Base-by-base conservation (phyloP, 2,888 invertebrate genomes). In the Agrochola lota region DNA sequence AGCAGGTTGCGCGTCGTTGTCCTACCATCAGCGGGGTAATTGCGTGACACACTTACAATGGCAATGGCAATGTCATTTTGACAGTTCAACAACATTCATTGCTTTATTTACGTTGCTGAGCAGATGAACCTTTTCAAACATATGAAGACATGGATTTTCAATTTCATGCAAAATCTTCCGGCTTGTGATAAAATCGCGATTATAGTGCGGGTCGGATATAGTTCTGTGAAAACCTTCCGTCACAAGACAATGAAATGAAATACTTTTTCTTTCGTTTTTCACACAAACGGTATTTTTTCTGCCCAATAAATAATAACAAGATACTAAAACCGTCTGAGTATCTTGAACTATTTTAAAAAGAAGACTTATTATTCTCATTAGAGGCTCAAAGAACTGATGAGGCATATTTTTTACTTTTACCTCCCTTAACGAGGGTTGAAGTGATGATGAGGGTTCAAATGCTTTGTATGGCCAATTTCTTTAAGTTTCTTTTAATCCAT, bases 371-470 rank as follows among this genome's bases (percentile, higher is more conserved):
- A 63, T 40, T 2, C 63, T 80, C 83, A 85, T 87, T 88, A 81
- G 30, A 40, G 43, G 17, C 70, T 64, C 73, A 83, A 85, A 85
- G 74, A 78, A 59, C 20, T 78, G 66, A 83, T 74, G 87, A 67
- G 71, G 62, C 55, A 17, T 57, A 78, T 87, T 83, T 83, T 75
- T 81, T 80, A 74, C 62, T 68, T 63, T 77, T 71, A 62, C 26
- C 63, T 59, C 68, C 63, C 70, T 30, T 81, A 87, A 85, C 77
- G 76, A 86, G 78, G 63, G 66, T 6, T 43, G 57, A 49, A 62
- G 75, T 78, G 80, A 62, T 81, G 87, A 88, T 86, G 80, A 85
- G 81, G 88, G 87, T 67, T 59, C 35, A 63, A 80, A 60, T 64
- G 55, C 74, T 77, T 77, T 64, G 63, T 81, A 81, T 71, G 74